Percentiles rank a stretch among this genome's conserved stretches.
Evolutionary conservation across 2,113 vertebrate genomes (phyloP).

Genomic region (Percopsis transmontana): DNA sequence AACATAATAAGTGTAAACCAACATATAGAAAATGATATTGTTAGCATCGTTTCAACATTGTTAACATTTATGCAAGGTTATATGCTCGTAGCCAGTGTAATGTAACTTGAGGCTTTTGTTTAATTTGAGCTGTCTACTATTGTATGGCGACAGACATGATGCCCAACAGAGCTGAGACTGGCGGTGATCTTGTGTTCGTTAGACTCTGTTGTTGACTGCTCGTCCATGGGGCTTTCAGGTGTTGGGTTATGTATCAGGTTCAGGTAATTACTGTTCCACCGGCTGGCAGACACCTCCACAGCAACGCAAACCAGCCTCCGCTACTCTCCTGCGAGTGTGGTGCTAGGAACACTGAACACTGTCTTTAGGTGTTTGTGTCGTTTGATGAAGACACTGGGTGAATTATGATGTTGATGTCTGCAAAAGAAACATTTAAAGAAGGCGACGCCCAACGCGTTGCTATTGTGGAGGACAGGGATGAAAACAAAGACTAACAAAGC

Average conservation of each 20-base stretch:
- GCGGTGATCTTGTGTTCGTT: conserved; percentile 58
- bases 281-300: conserved; percentile 16
- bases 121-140: conserved; percentile 31
- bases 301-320: neutral
- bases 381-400: too few species aligned
- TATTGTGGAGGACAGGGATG: neutral
- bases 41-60: neutral
- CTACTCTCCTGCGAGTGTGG: neutral
- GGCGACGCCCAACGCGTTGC: neutral
- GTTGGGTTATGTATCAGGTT: conserved; percentile 62
- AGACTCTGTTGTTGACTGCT: conserved; percentile 46
- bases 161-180: conserved; percentile 21
- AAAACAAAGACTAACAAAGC: neutral
- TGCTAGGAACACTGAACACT: too few species aligned
- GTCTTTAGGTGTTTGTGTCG: too few species aligned
- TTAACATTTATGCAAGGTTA: conserved; percentile 24
- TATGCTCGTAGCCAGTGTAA: conserved; percentile 20
- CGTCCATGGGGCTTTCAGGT: conserved; percentile 41
- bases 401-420: neutral
- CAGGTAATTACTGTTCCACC: conserved; percentile 60
- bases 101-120: conserved; percentile 36
- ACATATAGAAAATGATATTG: too few species aligned
- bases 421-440: too few species aligned
- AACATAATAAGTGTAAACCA: too few species aligned
- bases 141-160: conserved; percentile 23